phyloP scores from a whole-genome alignment of 2,888 invertebrate species.

The Hermaeophaga mercurialis region DNA sequence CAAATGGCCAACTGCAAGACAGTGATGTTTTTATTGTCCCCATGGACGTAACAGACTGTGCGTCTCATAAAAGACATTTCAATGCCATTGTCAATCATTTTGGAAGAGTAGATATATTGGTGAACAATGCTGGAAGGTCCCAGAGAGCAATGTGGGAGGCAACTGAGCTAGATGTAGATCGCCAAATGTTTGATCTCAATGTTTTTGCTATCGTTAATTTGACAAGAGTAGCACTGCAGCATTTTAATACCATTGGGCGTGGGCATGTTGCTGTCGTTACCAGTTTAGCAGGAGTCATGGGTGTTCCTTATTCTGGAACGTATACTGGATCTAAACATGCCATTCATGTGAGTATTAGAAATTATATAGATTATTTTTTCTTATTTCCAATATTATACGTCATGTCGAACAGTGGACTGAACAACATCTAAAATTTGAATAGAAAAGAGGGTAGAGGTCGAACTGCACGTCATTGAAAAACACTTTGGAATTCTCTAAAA shows the following conservation, averaged over 20 bases:
- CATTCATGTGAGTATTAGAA: constrained; percentile 64
- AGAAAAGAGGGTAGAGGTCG: too few species aligned
- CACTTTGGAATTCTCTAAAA: too few species aligned
- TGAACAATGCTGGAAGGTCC: constrained; percentile 82
- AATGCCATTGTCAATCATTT: constrained; percentile 69
- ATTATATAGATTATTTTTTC: too few species aligned
- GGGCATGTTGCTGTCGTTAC: constrained; percentile 79
- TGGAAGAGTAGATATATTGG: constrained; percentile 74
- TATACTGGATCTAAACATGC: constrained; percentile 80
- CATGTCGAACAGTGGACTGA: too few species aligned
- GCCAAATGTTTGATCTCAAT: constrained; percentile 76
- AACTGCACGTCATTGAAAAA: too few species aligned
- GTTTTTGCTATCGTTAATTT: constrained; percentile 75
- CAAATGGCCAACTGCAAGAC: constrained; percentile 58
- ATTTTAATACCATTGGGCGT: constrained; percentile 63
- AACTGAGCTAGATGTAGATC: constrained; percentile 73
- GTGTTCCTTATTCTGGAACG: constrained; percentile 69
- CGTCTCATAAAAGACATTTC: constrained; percentile 66
- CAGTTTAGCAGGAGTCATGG: constrained; percentile 73
- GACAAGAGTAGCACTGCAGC: constrained; percentile 69
- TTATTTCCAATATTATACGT: too few species aligned
- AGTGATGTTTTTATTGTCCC: constrained; percentile 71
- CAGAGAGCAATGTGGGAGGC: constrained; percentile 76
- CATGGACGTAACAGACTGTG: constrained; percentile 68
- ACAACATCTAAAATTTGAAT: too few species aligned